phyloP scores from a whole-genome alignment of 2,113 vertebrate species.

The Lepus europaeus region DNA sequence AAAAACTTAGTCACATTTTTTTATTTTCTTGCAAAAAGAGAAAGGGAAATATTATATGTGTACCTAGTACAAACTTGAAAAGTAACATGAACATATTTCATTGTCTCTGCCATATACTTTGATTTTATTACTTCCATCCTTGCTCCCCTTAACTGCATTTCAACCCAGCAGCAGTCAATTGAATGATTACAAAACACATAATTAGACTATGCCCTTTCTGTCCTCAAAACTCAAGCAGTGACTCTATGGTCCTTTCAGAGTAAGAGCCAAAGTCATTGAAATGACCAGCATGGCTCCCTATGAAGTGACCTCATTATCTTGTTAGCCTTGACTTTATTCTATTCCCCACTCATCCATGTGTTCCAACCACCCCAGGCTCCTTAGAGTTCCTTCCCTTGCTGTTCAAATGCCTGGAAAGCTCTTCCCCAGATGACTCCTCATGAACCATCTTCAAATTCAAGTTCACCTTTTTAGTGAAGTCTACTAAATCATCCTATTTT shows the following conservation, averaged over 20 bases:
- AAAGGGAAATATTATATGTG: neutral
- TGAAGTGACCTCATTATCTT: neutral
- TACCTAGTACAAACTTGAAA: neutral
- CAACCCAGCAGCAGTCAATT: neutral
- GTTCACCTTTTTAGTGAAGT: neutral
- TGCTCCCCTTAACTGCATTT: neutral
- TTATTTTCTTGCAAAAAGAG: neutral
- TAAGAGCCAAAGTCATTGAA: neutral
- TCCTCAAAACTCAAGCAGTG: neutral
- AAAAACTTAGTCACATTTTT: neutral
- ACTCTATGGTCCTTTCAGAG: neutral
- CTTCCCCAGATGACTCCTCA: neutral
- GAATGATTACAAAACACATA: neutral
- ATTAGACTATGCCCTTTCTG: neutral
- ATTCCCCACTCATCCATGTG: neutral
- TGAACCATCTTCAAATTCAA: neutral
- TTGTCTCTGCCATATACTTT: neutral
- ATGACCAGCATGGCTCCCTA: accelerated
- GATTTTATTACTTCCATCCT: neutral
- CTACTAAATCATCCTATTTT: neutral
- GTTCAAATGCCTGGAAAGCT: neutral
- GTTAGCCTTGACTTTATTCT: neutral
- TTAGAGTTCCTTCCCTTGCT: neutral
- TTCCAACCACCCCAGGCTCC: neutral
- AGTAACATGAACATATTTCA: neutral